phyloP scores from a whole-genome alignment of 2,113 vertebrate genomes.

The Chionomys nivalis region DNA sequence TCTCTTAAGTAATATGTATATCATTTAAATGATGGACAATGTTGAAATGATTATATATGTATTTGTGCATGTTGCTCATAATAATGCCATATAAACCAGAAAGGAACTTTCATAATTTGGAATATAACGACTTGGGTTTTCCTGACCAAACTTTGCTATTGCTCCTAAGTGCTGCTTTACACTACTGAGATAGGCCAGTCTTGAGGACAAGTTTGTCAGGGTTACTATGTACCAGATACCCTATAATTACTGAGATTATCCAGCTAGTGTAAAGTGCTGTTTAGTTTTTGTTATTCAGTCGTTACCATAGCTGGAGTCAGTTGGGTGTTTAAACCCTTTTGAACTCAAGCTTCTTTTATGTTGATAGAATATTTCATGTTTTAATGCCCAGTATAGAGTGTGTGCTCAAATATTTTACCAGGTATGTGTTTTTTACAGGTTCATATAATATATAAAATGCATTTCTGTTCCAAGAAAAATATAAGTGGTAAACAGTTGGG shows the following conservation, averaged over 20 bases:
- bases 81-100: not conserved
- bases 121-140: not conserved
- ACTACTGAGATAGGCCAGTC: not conserved
- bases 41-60: not conserved
- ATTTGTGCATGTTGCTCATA: not conserved
- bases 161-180: not conserved
- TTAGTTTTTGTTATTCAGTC: slow-evolving; percentile 49
- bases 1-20: slow-evolving; percentile 1
- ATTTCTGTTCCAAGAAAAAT: slow-evolving; percentile 82
- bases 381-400: slow-evolving; percentile 47
- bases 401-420: slow-evolving; percentile 69
- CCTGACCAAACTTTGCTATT: not conserved
- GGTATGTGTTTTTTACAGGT: slow-evolving; percentile 76
- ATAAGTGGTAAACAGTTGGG: slow-evolving; percentile 72
- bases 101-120: slow-evolving; percentile 17
- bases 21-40: not conserved
- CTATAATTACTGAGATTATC: not conserved
- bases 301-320: slow-evolving; percentile 62
- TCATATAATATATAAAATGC: slow-evolving; percentile 81
- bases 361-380: slow-evolving; percentile 74
- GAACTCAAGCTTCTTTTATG: slow-evolving; percentile 72
- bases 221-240: not conserved
- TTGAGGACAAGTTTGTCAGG: not conserved
- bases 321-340: slow-evolving; percentile 68
- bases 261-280: not conserved